Percentiles rank a stretch among this genome's conserved stretches.
Evolutionary conservation across 2,797 vertebrate species (phyloP).

Genomic region (Scolopax rusticola): DNA sequence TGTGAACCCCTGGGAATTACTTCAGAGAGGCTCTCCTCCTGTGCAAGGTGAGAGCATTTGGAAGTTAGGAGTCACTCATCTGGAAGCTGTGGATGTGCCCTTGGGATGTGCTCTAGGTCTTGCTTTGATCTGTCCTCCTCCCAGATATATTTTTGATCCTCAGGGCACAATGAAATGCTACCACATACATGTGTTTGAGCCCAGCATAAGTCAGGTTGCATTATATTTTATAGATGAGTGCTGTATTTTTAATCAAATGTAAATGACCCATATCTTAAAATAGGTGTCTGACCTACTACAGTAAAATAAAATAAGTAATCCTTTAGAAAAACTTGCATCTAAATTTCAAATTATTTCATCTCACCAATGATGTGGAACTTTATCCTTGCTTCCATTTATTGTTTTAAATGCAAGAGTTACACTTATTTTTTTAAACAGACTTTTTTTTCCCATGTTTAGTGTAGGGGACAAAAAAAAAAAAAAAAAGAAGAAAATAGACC

Average conservation of each 20-base stretch:
- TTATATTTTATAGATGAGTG: not conserved
- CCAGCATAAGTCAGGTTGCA: rapidly evolving
- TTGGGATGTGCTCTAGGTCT: not conserved
- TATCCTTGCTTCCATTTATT: not conserved
- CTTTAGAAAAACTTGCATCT: not conserved
- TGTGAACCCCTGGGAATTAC: rapidly evolving
- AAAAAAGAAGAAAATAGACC: not conserved
- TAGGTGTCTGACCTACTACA: not conserved
- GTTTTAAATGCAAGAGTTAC: not conserved
- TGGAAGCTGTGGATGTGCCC: not conserved
- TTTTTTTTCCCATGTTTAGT: rapidly evolving
- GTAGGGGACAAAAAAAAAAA: rapidly evolving
- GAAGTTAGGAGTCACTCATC: not conserved
- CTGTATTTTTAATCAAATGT: not conserved
- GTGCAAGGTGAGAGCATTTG: not conserved
- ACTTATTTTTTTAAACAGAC: not conserved
- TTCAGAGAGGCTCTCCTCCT: not conserved
- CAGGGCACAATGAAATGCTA: not conserved
- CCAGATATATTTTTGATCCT: not conserved
- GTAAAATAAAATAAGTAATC: not conserved
- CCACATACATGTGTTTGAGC: not conserved
- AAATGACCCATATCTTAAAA: not conserved
- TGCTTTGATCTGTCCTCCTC: not conserved
- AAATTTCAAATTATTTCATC: not conserved
- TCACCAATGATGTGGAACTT: not conserved